A percentile compares a stretch with the other conserved stretches of the same genome.
Evolutionary conservation across 2,797 vertebrate species (phyloP).

Genomic region (Liparis tanakae): DNA sequence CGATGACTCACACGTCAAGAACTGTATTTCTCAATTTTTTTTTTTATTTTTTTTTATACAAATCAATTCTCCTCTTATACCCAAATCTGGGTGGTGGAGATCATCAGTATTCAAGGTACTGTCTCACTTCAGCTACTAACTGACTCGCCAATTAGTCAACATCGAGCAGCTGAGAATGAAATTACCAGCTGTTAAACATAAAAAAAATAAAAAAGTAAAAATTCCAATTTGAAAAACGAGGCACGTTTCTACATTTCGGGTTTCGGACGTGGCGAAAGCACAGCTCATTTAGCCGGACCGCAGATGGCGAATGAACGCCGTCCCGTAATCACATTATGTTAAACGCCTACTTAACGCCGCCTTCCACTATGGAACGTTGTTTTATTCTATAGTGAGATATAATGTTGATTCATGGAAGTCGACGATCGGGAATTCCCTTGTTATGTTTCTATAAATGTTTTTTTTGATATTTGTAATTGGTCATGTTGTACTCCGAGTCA

Average conservation of each 20-base stretch:
- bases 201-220: slow-evolving; percentile 29
- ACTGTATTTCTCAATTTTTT: not conserved
- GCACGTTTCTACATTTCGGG: not conserved
- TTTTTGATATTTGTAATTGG: not conserved
- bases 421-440: not conserved
- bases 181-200: slow-evolving; percentile 59
- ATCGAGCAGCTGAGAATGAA: slow-evolving; percentile 49
- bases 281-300: slow-evolving; percentile 9
- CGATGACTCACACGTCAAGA: not conserved
- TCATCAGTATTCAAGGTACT: slow-evolving; percentile 28
- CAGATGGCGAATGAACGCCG: slow-evolving; percentile 23
- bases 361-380: not conserved
- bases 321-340: not conserved
- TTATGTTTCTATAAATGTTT: not conserved
- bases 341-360: not conserved
- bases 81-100: slow-evolving; percentile 34
- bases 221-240: slow-evolving; percentile 28
- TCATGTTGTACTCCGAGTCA: not conserved
- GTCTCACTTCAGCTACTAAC: slow-evolving; percentile 36
- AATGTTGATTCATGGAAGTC: not conserved
- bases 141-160: slow-evolving; percentile 57
- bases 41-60: slow-evolving; percentile 24
- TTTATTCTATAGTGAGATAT: not conserved
- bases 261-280: slow-evolving; percentile 9
- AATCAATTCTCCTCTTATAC: slow-evolving; percentile 18